Conservation (phyloP, 37 sponge, comb jelly and placozoan genomes). For the Haliclona indistincta region DNA sequence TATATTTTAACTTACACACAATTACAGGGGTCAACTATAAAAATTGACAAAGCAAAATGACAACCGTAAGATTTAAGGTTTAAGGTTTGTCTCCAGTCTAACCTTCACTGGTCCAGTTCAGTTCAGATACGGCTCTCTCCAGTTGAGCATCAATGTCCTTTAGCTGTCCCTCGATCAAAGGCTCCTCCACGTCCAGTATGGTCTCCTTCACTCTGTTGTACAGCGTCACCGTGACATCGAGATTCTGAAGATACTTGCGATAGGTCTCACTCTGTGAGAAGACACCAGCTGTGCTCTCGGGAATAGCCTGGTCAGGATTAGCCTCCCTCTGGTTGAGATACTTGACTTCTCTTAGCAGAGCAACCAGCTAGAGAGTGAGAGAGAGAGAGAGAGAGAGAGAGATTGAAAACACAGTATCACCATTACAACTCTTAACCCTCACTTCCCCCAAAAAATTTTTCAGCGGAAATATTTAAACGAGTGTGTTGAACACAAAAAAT, state of each 20-base stretch:
- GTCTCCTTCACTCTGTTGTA: slow-evolving; percentile 69
- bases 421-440: too few relatives aligned
- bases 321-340: slow-evolving; percentile 83
- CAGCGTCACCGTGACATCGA: slow-evolving; percentile 86
- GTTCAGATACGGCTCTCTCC: slow-evolving; percentile 73
- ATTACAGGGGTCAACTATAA: too few relatives aligned
- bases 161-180: slow-evolving; percentile 90
- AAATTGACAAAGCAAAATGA: too few relatives aligned
- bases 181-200: slow-evolving; percentile 91
- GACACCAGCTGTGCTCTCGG: slow-evolving; percentile 82
- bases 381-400: too few relatives aligned
- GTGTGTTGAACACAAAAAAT: too few relatives aligned
- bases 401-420: too few relatives aligned
- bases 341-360: slow-evolving; percentile 94
- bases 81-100: too few relatives aligned
- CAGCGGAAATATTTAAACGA: too few relatives aligned
- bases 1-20: too few relatives aligned
- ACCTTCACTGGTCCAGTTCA: slow-evolving; percentile 97
- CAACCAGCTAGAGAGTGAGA: slow-evolving; percentile 60
- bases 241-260: slow-evolving; percentile 90
- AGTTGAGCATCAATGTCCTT: slow-evolving; percentile 81
- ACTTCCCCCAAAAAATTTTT: too few relatives aligned
- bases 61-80: too few relatives aligned
- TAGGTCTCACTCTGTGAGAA: slow-evolving; percentile 85
- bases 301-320: slow-evolving; percentile 63